Evolutionary conservation across 2,888 invertebrate species (phyloP), one percentile per base, ranked within the genome.

Genomic region (Biston betularia): DNA sequence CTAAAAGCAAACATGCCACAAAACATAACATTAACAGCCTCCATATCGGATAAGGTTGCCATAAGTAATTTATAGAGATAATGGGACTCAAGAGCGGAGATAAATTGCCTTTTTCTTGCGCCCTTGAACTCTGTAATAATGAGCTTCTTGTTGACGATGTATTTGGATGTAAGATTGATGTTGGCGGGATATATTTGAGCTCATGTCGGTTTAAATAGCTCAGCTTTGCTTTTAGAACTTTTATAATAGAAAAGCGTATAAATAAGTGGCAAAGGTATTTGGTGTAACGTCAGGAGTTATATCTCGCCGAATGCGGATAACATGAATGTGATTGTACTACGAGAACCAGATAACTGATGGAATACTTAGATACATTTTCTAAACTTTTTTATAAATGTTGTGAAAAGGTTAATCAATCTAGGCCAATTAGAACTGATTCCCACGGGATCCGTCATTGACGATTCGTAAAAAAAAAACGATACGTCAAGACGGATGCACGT

Each of bases 51-150:
- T 73, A 63, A 67, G 63, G 58, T 63, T 67, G 63, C 58, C 63
- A 63, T 81, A 82, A 80, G 84, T 85, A 85, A 88, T 88, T 88
- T 88, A 88, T 85, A 79, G 80, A 74, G 79, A 81, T 86, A 87
- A 87, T 87, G 85, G 68, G 73, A 83, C 80, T 78, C 78, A 77
- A 75, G 79, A 75, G 81, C 70, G 63, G 76, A 84, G 82, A 88
- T 83, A 85, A 87, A 89, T 89, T 83, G 80, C 77, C 78, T 80
- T 72, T 78, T 75, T 71, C 59, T 74, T 65, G 65, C 70, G 80
- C 50, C 89, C 87, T 84, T 89, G 86, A 88, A 86, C 84, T 81
- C 75, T 59, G 68, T 48, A 73, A 63, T 80, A 78, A 82, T 76
- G 80, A 78, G 77, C 74, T 75, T 72, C 77, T 76, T 73, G 78